A percentile compares a stretch with the other conserved stretches of the same genome.
Evolutionary conservation across 2,888 invertebrate species (phyloP).

Genomic region (Seira ritae): DNA sequence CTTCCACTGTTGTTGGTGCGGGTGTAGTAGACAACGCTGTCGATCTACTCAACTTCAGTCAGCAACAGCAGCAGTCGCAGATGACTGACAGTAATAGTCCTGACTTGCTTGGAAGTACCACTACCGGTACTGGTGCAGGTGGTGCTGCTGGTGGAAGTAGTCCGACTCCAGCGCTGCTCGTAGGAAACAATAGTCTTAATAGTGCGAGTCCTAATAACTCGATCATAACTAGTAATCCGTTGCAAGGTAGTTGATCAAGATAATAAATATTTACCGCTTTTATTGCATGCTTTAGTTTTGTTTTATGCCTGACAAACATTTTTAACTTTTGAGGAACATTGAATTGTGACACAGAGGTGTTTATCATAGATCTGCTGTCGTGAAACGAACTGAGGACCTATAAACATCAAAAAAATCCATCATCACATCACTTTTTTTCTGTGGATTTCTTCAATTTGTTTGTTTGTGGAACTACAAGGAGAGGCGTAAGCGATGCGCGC

Average conservation of each 20-base stretch:
- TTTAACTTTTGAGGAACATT: constrained; percentile 17
- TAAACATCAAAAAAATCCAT: background rate
- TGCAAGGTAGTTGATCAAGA: constrained; percentile 57
- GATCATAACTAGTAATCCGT: constrained; percentile 64
- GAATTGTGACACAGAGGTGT: constrained; percentile 44
- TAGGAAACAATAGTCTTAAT: constrained; percentile 30
- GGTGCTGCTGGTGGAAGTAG: no score
- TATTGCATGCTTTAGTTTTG: background rate
- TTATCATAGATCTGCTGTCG: constrained; percentile 67
- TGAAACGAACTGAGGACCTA: constrained; percentile 38
- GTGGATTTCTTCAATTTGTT: no score
- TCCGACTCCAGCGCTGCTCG: constrained; percentile 18
- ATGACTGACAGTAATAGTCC: constrained; percentile 37
- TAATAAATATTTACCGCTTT: background rate
- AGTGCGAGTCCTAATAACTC: constrained; percentile 51
- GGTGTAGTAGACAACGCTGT: constrained; percentile 39
- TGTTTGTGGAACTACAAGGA: no score
- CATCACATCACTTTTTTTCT: background rate
- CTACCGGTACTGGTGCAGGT: no score
- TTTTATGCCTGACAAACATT: constrained; percentile 1
- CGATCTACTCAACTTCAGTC: constrained; percentile 50
- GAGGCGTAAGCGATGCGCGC: no score
- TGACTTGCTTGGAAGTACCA: constrained; percentile 31
- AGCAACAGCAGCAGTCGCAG: constrained; percentile 34
- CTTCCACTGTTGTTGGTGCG: background rate